Conservation (phyloP, 2,888 invertebrate genomes). For the Agapostemon virescens region DNA sequence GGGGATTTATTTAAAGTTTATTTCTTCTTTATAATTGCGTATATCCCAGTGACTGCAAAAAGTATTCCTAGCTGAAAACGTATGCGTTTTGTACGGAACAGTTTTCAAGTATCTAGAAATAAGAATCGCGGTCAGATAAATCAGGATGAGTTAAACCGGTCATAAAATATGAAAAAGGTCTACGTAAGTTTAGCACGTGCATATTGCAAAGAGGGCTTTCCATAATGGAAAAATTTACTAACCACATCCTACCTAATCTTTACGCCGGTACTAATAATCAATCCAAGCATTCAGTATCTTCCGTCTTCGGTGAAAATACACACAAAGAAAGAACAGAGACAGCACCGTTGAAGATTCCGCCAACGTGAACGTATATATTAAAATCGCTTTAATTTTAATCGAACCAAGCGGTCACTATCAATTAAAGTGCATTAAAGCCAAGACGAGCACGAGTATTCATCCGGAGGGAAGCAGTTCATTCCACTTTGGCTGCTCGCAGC, state of each 20-base stretch:
- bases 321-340: background rate
- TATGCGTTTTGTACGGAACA: background rate
- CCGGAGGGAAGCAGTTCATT: constrained; percentile 51
- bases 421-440: constrained; percentile 50
- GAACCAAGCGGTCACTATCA: constrained; percentile 34
- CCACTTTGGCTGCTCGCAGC: constrained; percentile 26
- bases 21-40: no score
- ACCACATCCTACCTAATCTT: background rate
- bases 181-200: background rate
- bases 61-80: no score
- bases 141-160: background rate
- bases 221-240: background rate
- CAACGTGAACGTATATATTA: constrained; percentile 27
- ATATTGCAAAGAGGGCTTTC: background rate
- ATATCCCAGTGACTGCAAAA: no score
- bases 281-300: background rate
- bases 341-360: background rate
- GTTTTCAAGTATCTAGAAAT: background rate
- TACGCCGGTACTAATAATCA: background rate
- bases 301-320: background rate
- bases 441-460: constrained; percentile 41
- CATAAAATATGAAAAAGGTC: background rate
- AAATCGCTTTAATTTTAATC: constrained; percentile 52
- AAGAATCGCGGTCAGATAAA: background rate
- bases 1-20: no score